Base-by-base conservation (phyloP, 2,113 vertebrate genomes). In the Puffinus mauretanicus region DNA sequence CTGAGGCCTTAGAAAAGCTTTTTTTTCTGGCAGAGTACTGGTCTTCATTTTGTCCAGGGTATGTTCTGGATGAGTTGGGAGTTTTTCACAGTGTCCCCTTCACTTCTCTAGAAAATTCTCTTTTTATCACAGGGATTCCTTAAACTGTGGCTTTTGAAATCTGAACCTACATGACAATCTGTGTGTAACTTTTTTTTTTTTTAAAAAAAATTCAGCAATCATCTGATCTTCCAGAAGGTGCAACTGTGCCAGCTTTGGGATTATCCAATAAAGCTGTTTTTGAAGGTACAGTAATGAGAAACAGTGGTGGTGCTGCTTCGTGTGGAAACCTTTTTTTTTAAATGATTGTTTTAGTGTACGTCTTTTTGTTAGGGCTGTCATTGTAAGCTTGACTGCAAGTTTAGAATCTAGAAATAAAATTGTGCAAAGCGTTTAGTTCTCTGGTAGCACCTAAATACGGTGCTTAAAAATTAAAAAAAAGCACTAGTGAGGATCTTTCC, bases 221-320 rank as follows among this genome's bases (percentile, higher is more conserved):
- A 8, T 77, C 91, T 82, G 97, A 98, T 88, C 98, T 99, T 96
- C 99, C 99, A 61, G 99, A 99, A 98, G 99, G 99, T 96, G 99
- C 99, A 96, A 99, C 99, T 92, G 99, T 99, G 49, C 99, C 99
- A 92, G 99, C 99, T 60, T 97, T 99, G 92, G 99, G 99, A 38
- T 98, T 99, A 89, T 99, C 99, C 93, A 99, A 99, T 98, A 99
- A 99, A 98, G 99, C 99, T 90, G 96, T 99, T 85, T 99, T 99
- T 98, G 98, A 99, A 97, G 99, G 99, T 99, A 98, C 51, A 90
- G n/a, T 96, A 70, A 22, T 73, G 38, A 91, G 40, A 78, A 73
- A 32, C 54, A 71, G 51, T 78, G 24, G 26, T 65, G 79, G 47
- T 54, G 82, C 5, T 86, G 42, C 24, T 76, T 83, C 54, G n/a